Evolutionary conservation across 2,113 vertebrate species (phyloP), one percentile per base, ranked within the genome.

Genomic region (Tylochromis polylepis): DNA sequence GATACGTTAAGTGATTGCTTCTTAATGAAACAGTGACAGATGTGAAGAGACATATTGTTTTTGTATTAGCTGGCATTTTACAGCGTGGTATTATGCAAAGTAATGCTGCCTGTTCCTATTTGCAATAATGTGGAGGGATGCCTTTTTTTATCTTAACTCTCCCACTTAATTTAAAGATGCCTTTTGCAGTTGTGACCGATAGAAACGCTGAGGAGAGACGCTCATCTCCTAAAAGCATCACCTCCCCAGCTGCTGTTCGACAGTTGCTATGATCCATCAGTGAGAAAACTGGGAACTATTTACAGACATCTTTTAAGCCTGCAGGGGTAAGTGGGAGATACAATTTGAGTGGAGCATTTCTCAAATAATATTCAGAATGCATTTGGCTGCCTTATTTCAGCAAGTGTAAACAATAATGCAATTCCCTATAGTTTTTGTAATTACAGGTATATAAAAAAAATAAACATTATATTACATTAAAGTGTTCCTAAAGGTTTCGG

Each of bases 1-100:
- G 79, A 93, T 84, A 82, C 79, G 78, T 83, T 78, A 90, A 86
- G 83, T 93, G 87, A 93, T 86, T 85, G 90, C 88, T 82, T 88
- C 84, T 51, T 86, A 93, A 90, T 72, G n/a, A 90, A 89, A 88
- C 29, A 56, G 70, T 87, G 85, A 89, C 80, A 70, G 65, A 91
- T 85, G 90, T 89, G 15, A 86, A 84, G 88, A 85, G 81, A 91
- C 72, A 67, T 84, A 92, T 88, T 83, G 88, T 80, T 86, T 55
- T 89, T 91, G 43, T 51, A 55, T 86, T 92, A 95, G 93, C n/a
- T 91, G 88, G 89, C 92, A 92, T 92, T 92, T 89, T 87, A 89
- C 86, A 89, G 67, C 55, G 10, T 49, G 34, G 41, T 22, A 46
- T 75, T 36, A 60, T 85, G 46, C 29, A 67, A 72, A 78, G 24